Conservation (phyloP, 1,140 invertebrate genomes). For the Drosophila tani region DNA sequence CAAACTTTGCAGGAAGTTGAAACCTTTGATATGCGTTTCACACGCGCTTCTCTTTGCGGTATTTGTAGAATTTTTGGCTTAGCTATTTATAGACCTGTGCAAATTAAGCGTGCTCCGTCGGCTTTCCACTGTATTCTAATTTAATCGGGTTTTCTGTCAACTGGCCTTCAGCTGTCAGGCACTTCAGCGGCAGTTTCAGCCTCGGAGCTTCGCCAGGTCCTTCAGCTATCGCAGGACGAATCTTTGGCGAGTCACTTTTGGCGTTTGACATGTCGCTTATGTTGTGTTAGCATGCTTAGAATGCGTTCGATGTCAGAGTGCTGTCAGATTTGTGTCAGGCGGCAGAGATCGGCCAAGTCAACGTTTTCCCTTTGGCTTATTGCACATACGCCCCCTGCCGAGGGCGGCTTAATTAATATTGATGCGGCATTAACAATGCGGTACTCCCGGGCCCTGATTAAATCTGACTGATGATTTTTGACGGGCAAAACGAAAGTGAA, state of each 20-base stretch:
- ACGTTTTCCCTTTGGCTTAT: constrained; percentile 31
- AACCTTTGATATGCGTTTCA: not conserved
- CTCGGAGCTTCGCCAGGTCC: constrained; percentile 12
- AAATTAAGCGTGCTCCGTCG: constrained; percentile 9
- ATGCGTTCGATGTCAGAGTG: constrained; percentile 79
- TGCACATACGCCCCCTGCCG: constrained; percentile 54
- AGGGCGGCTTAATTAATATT: constrained; percentile 73
- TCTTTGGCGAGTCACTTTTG: constrained; percentile 72
- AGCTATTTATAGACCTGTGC: not conserved
- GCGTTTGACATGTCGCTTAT: constrained; percentile 82
- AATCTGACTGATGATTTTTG: constrained; percentile 72
- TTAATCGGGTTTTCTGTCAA: constrained; percentile 46
- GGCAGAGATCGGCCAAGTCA: constrained; percentile 22
- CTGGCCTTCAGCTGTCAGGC: constrained; percentile 50
- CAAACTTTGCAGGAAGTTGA: not conserved
- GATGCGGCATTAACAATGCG: constrained; percentile 76
- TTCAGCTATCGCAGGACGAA: constrained; percentile 67
- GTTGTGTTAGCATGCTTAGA: constrained; percentile 74
- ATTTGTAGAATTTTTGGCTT: not conserved
- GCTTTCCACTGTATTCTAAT: constrained; percentile 30
- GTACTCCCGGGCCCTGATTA: constrained; percentile 66
- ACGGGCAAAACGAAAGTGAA: constrained; percentile 33
- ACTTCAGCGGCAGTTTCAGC: constrained; percentile 16
- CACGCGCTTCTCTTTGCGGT: not conserved
- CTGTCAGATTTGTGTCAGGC: constrained; percentile 79